Percentiles rank a stretch among this genome's conserved stretches.
phyloP scores from a whole-genome alignment of 2,888 invertebrate species.

The Cerceris rybyensis region DNA sequence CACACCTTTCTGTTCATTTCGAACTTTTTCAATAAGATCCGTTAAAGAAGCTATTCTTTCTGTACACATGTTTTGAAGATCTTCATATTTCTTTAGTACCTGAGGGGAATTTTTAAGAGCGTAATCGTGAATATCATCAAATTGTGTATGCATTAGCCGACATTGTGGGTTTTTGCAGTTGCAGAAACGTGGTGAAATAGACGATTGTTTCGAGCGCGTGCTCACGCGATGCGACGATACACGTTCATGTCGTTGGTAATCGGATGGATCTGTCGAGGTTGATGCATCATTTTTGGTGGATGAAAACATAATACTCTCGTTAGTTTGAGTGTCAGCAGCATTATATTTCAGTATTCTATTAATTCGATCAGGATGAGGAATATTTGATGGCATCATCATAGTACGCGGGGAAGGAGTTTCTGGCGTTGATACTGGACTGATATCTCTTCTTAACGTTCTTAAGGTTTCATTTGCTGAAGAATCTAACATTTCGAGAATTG shows the following conservation, averaged over 20 bases:
- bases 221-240: background rate
- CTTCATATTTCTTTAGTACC: constrained; percentile 81
- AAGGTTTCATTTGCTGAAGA: constrained; percentile 68
- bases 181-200: constrained; percentile 54
- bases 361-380: constrained; percentile 65
- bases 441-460: constrained; percentile 52
- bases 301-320: constrained; percentile 11
- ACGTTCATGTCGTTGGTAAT: constrained; percentile 25
- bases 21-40: constrained; percentile 84
- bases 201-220: constrained; percentile 4
- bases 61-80: constrained; percentile 83
- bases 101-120: constrained; percentile 70
- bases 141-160: constrained; percentile 64
- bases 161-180: constrained; percentile 74
- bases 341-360: constrained; percentile 60
- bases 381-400: constrained; percentile 77
- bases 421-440: constrained; percentile 79
- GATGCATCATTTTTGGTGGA: constrained; percentile 54
- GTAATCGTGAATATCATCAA: constrained; percentile 62
- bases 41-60: constrained; percentile 84
- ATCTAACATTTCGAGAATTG: constrained; percentile 77
- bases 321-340: constrained; percentile 28
- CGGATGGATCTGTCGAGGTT: constrained; percentile 55
- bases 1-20: constrained; percentile 82
- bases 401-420: constrained; percentile 78